Percentiles rank a stretch among this genome's conserved stretches.
Evolutionary conservation across 2,113 vertebrate genomes (phyloP).

Genomic region (Sminthopsis crassicaudata): DNA sequence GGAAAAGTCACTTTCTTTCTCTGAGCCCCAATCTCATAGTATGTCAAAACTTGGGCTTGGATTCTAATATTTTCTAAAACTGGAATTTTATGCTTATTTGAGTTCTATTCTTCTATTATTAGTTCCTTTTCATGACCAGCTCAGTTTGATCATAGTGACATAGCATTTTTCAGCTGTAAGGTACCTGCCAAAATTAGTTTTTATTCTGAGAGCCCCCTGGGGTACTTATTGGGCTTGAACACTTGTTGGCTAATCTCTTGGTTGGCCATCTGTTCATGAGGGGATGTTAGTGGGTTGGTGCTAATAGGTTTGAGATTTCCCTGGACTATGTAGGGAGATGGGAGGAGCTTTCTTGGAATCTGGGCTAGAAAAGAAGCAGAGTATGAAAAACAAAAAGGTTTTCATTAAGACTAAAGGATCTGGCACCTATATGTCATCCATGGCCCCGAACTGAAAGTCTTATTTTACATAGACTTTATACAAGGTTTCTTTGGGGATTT

Average conservation of each 20-base stretch:
- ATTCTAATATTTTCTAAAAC: too few species aligned
- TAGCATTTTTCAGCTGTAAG: neutral
- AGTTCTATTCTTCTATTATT: neutral
- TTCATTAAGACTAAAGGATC: neutral
- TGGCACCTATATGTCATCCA: neutral
- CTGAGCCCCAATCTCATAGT: neutral
- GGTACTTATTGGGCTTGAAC: neutral
- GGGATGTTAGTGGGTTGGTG: neutral
- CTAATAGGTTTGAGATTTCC: neutral
- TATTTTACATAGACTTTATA: neutral
- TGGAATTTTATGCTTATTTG: neutral
- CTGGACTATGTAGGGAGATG: neutral
- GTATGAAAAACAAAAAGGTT: neutral
- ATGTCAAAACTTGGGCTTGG: neutral
- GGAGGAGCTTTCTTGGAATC: neutral
- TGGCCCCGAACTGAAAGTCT: neutral
- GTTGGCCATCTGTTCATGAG: neutral
- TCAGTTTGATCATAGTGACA: neutral
- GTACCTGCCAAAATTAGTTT: neutral
- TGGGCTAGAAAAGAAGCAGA: neutral
- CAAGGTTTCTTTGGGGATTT: neutral
- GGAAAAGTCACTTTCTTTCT: neutral
- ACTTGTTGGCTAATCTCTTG: neutral
- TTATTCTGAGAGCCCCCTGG: neutral
- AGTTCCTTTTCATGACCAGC: neutral